Evolutionary conservation across 1,140 invertebrate genomes (phyloP).

Genomic region (Rhyacophila brunnea): DNA sequence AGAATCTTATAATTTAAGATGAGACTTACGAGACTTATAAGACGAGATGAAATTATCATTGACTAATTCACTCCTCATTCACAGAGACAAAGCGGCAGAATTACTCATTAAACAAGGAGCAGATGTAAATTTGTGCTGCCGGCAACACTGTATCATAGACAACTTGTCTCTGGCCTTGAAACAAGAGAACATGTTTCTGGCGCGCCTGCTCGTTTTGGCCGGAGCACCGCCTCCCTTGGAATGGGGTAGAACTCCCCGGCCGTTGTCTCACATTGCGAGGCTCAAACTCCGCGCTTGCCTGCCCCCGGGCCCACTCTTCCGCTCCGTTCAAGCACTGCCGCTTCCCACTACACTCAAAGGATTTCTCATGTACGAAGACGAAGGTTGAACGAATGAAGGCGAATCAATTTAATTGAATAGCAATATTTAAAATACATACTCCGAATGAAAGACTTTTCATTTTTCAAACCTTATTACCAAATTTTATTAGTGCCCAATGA

Average conservation of each 20-base stretch:
- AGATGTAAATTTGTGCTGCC: slow-evolving; percentile 49
- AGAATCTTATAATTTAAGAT: too few relatives aligned
- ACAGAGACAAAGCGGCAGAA: slow-evolving; percentile 46
- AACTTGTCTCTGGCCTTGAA: slow-evolving; percentile 48
- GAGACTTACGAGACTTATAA: too few relatives aligned
- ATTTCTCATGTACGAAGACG: slow-evolving; percentile 50
- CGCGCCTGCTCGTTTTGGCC: slow-evolving; percentile 45
- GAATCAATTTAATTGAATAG: too few relatives aligned
- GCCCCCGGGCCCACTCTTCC: slow-evolving; percentile 16
- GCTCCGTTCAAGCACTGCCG: slow-evolving; percentile 37
- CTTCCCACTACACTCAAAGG: slow-evolving; percentile 46
- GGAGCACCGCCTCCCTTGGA: slow-evolving; percentile 40
- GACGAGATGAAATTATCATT: too few relatives aligned
- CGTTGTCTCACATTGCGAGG: slow-evolving; percentile 28
- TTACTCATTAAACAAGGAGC: slow-evolving; percentile 49
- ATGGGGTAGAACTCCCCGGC: slow-evolving; percentile 12
- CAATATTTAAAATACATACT: not conserved
- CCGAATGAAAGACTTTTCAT: not conserved
- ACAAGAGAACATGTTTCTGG: slow-evolving; percentile 39
- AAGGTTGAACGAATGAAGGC: slow-evolving; percentile 30
- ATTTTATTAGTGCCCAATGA: slow-evolving; percentile 2
- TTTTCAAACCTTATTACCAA: not conserved
- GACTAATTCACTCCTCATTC: too few relatives aligned
- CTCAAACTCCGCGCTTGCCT: slow-evolving; percentile 14
- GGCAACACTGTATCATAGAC: slow-evolving; percentile 45